A percentile compares a stretch with the other conserved stretches of the same genome.
Conservation (phyloP, 2,888 invertebrate species). For the Gerosis bhagava region DNA sequence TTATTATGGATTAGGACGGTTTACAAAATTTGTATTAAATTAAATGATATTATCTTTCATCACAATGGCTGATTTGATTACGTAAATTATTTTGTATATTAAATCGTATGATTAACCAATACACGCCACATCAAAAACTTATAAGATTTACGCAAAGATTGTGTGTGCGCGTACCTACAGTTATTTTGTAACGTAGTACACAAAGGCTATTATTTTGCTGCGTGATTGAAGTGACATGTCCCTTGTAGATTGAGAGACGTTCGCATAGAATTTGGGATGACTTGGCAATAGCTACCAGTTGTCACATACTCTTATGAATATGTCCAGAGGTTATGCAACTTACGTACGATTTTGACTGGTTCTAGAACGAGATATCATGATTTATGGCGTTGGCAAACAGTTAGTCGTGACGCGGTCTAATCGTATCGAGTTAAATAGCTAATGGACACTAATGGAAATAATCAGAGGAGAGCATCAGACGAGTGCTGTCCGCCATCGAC, state of each 20-base stretch:
- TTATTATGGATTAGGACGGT: conserved; percentile 25
- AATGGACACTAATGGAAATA: conserved; percentile 79
- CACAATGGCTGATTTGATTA: conserved; percentile 6
- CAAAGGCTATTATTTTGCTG: conserved; percentile 4
- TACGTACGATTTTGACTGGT: conserved; percentile 46
- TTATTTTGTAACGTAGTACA: neutral
- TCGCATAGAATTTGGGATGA: conserved; percentile 18
- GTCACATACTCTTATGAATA: too few species aligned
- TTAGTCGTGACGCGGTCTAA: conserved; percentile 68
- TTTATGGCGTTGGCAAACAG: conserved; percentile 64
- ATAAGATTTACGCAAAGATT: conserved; percentile 5
- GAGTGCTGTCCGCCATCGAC: conserved; percentile 54
- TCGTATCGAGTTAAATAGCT: conserved; percentile 77
- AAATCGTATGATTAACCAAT: conserved; percentile 10
- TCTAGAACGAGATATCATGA: conserved; percentile 56
- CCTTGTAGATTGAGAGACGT: conserved; percentile 10
- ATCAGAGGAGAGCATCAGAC: conserved; percentile 71
- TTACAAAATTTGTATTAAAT: conserved; percentile 24
- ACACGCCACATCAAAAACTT: conserved; percentile 4
- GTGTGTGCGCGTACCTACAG: neutral
- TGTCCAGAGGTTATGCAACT: conserved; percentile 45
- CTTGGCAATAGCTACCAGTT: conserved; percentile 12
- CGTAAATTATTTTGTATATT: conserved; percentile 15
- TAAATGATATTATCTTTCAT: conserved; percentile 20
- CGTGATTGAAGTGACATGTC: conserved; percentile 9